Percentiles rank a stretch among this genome's conserved stretches.
Evolutionary conservation across 2,113 vertebrate genomes (phyloP).

Genomic region (Sinocyclocheilus rhinocerous): DNA sequence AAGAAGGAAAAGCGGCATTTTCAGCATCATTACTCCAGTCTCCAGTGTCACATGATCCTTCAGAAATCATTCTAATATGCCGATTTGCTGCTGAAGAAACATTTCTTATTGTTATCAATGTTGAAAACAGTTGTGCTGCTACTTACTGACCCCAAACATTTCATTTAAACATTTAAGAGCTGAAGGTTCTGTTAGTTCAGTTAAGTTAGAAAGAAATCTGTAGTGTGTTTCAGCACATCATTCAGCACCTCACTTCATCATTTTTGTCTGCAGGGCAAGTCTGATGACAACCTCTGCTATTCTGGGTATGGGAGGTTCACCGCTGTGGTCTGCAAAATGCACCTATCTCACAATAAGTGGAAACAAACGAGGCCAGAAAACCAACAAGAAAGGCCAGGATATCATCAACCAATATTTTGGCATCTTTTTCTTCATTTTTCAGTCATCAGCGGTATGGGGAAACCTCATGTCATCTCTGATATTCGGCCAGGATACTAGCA

Average conservation of each 20-base stretch:
- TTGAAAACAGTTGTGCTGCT: not conserved
- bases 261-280: slow-evolving; percentile 80
- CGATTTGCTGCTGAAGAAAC: too few relatives aligned
- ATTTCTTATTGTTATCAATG: not conserved
- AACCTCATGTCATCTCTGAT: slow-evolving; percentile 95
- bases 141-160: not conserved
- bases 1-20: not conserved
- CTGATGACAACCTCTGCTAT: slow-evolving; percentile 89
- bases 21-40: too few relatives aligned
- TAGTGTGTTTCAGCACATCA: too few relatives aligned
- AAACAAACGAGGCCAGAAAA: slow-evolving; percentile 70
- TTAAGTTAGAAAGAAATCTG: not conserved
- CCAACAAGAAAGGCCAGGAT: slow-evolving; percentile 75
- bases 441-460: slow-evolving; percentile 91
- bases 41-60: too few relatives aligned
- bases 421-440: slow-evolving; percentile 93
- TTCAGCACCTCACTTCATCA: not conserved
- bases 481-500: slow-evolving; percentile 76
- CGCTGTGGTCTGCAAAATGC: slow-evolving; percentile 93
- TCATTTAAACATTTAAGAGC: not conserved
- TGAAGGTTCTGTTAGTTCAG: not conserved
- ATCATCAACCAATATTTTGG: slow-evolving; percentile 92
- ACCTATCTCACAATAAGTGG: slow-evolving; percentile 88
- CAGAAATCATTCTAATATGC: too few relatives aligned
- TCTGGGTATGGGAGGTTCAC: slow-evolving; percentile 89